Evolutionary conservation across 2,888 invertebrate species (phyloP).

Genomic region (Spisula subtruncata): DNA sequence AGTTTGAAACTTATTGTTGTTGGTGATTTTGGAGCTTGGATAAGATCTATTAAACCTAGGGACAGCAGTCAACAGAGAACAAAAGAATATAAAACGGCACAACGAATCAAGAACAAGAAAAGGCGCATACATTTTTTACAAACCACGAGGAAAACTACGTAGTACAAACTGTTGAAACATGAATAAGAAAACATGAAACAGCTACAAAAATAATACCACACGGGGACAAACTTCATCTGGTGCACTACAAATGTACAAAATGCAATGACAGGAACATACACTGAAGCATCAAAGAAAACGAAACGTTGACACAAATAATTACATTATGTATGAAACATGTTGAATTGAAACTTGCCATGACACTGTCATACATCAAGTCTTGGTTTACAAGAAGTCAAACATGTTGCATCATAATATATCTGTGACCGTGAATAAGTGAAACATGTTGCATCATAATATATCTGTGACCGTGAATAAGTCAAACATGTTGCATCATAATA

Average conservation of each 20-base stretch:
- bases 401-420: not conserved
- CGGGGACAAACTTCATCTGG: not conserved
- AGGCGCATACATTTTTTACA: no score
- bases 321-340: not conserved
- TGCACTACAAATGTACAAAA: not conserved
- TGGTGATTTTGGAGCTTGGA: no score
- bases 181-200: no score
- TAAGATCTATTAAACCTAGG: no score
- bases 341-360: not conserved
- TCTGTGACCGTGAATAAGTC: not conserved
- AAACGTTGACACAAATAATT: not conserved
- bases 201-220: not conserved
- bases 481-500: not conserved
- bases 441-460: not conserved
- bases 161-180: no score
- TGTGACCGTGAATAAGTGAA: not conserved
- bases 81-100: no score
- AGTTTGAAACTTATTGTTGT: no score
- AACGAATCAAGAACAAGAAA: no score
- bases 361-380: no score
- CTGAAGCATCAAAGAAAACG: not conserved
- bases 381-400: no score
- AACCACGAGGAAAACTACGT: no score
- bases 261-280: not conserved
- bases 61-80: no score